Base-by-base conservation (phyloP, 2,797 vertebrate species). In the Fistularia commersonii region DNA sequence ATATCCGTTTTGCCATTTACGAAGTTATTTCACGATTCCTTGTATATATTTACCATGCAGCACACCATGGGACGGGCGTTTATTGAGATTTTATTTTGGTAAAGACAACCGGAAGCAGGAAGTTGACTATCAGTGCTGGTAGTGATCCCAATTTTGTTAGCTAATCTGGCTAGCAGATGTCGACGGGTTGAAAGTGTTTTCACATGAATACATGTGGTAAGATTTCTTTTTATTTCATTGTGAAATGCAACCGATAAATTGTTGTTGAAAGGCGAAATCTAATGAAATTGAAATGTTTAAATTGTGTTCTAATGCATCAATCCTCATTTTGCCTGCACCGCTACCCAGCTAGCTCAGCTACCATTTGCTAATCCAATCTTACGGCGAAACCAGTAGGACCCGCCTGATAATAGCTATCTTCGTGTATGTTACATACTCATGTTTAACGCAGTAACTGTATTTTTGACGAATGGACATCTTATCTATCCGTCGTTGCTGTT, bases 131-230 rank as follows among this genome's bases (percentile, higher is more conserved):
- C 69, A 54, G 61, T 49, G 23, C 62, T 50, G 51, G 48, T 61
- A 54, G 48, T 57, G 72, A 61, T 81, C 71, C 72, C 64, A 83
- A 80, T 84, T 87, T 84, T 86, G 86, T 88, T 87, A 87, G 84
- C 85, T 77, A 77, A 72, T 77, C 72, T 76, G 61, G 84, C 79
- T 80, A 80, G 64, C 74, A 83, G 79, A 86, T 80, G 72, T 82
- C 66, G 66, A 71, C 57, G 54, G 76, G 69, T 77, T 72, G 55
- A 65, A 74, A 48, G 63, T 51, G 55, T 64, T 73, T 76, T 57
- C 65, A 47, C 54, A 82, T 80, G 76, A 81, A 76, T 76, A 80
- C 76, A 79, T 80, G 76, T 59, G 88, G 88, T 90, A 87, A 88
- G 84, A 8, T 9, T 48, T 76, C 72, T 54, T 4, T 9, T 48